phyloP scores from a whole-genome alignment of 2,888 invertebrate species.

The Apomyelois bistriatella region DNA sequence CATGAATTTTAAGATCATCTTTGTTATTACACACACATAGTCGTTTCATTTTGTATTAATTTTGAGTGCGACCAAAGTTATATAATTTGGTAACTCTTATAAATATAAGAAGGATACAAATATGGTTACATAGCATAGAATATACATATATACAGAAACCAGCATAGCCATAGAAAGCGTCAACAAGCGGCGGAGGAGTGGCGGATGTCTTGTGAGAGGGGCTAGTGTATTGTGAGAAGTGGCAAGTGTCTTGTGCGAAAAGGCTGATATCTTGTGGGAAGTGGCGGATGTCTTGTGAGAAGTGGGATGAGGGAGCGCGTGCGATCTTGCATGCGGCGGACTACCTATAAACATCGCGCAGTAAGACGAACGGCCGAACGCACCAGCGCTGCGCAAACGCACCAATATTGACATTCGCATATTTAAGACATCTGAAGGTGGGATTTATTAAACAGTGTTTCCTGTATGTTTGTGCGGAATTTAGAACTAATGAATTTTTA shows the following conservation, averaged over 20 bases:
- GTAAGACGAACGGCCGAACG: not conserved
- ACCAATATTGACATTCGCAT: no score
- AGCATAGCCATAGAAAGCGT: slow-evolving; percentile 55
- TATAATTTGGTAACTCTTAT: slow-evolving; percentile 44
- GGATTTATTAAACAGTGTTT: no score
- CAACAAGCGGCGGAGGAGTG: slow-evolving; percentile 29
- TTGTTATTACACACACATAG: not conserved
- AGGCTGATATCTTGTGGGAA: slow-evolving; percentile 6
- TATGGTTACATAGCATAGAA: slow-evolving; percentile 37
- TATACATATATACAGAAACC: slow-evolving; percentile 50
- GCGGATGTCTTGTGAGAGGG: slow-evolving; percentile 1
- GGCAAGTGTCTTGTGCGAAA: not conserved
- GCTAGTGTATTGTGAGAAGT: slow-evolving; percentile 4
- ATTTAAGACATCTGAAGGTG: no score
- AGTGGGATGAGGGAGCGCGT: not conserved
- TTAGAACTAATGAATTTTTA: no score
- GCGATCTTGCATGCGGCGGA: slow-evolving; percentile 3
- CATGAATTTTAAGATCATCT: no score
- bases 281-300: slow-evolving; percentile 1
- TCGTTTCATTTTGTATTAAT: no score
- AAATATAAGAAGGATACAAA: slow-evolving; percentile 26
- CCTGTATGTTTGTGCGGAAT: no score
- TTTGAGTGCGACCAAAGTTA: slow-evolving; percentile 43
- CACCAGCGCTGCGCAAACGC: not conserved
- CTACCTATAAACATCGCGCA: slow-evolving; percentile 2